Evolutionary conservation across 2,113 vertebrate genomes (phyloP).

Genomic region (Azemiops feae): DNA sequence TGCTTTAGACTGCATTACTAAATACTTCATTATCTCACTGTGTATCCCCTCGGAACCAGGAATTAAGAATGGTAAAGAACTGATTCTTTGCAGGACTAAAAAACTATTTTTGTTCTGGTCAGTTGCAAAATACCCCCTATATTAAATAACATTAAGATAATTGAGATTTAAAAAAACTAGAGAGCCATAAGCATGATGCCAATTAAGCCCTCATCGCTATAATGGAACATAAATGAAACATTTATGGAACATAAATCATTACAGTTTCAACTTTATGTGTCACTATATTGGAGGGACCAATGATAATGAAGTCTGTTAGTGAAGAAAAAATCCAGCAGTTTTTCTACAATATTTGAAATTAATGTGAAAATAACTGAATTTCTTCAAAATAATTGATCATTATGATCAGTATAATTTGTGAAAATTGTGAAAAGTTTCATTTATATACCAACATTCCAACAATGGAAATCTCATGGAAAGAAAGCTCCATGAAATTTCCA

Average conservation of each 20-base stretch:
- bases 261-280: background rate
- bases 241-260: background rate
- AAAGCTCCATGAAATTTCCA: background rate
- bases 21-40: background rate
- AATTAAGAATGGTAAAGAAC: background rate
- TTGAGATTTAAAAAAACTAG: background rate
- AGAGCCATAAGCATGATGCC: background rate
- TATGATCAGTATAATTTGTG: background rate
- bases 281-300: background rate
- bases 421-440: background rate
- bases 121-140: background rate
- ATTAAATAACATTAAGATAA: background rate
- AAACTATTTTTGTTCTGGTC: background rate
- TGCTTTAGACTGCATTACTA: background rate
- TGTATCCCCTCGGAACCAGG: background rate
- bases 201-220: background rate
- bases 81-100: slow-evolving; percentile 2
- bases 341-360: background rate
- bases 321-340: background rate
- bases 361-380: background rate
- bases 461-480: no score
- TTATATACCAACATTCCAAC: background rate
- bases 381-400: background rate
- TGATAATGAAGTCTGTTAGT: background rate
- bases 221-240: background rate